These are phyloP conservation scores for Dicerorhinus sumatrensis DNA, from an alignment of 2,113 vertebrate species.

Conservation along the genomic window DNA sequence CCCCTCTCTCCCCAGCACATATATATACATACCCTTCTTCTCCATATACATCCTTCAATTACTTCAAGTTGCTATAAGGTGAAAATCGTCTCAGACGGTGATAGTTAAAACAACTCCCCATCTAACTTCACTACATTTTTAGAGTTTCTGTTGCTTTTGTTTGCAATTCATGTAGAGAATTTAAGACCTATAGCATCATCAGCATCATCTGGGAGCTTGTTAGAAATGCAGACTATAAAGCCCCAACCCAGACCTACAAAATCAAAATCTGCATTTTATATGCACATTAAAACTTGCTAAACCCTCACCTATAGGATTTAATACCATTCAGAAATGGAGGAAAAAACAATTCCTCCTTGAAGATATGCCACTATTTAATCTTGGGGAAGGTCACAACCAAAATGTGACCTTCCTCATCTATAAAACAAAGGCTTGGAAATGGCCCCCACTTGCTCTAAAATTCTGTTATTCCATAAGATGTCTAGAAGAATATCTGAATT, in stretches of 20 bases:
- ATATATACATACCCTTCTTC: not conserved
- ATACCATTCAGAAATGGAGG: not conserved
- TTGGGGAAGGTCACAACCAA: not conserved
- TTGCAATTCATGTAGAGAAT: not conserved
- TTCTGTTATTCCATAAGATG: not conserved
- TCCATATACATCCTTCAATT: not conserved
- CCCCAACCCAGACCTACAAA: not conserved
- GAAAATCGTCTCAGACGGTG: not conserved
- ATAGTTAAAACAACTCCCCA: slow-evolving; percentile 36
- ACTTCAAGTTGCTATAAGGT: not conserved
- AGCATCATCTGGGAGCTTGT: not conserved
- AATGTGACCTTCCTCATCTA: not conserved
- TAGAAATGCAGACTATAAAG: not conserved
- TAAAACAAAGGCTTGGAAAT: slow-evolving; percentile 14
- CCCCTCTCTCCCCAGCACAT: not conserved
- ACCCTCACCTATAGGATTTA: not conserved
- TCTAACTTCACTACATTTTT: slow-evolving; percentile 32
- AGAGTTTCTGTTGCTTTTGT: not conserved
- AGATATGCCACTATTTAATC: not conserved
- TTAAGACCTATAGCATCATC: not conserved
- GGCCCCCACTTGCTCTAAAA: not conserved
- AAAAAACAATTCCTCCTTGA: slow-evolving; percentile 18
- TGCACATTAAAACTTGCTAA: not conserved
- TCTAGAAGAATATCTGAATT: not conserved
- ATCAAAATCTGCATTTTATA: slow-evolving; percentile 43